Conservation (phyloP, 2,888 invertebrate species). For the Pachliopta kotzebuea region DNA sequence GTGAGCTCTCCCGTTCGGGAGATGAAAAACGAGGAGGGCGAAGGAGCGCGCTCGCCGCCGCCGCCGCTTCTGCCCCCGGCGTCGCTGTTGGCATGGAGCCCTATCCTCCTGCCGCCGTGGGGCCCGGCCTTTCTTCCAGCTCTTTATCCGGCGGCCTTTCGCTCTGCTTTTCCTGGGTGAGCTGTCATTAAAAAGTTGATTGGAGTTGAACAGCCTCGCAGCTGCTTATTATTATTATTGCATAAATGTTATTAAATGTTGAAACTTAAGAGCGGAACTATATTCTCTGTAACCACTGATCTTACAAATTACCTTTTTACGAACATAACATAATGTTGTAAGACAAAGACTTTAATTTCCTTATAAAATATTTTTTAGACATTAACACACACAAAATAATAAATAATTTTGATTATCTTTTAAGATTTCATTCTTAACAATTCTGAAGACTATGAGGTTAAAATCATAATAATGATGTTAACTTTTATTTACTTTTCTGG, state of each 20-base stretch:
- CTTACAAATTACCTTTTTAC: background rate
- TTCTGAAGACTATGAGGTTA: too few species aligned
- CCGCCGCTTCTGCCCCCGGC: conserved; percentile 76
- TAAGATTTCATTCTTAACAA: too few species aligned
- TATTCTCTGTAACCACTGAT: background rate
- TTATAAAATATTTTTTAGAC: too few species aligned
- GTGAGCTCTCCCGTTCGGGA: conserved; percentile 76
- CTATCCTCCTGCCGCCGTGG: conserved; percentile 87
- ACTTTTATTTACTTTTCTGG: too few species aligned
- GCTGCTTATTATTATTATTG: background rate
- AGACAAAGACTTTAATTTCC: too few species aligned
- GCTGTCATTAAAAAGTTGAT: conserved; percentile 47
- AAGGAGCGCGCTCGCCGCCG: conserved; percentile 65
- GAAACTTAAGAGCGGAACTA: background rate
- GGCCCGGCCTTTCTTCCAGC: conserved; percentile 86
- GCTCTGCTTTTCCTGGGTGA: conserved; percentile 88
- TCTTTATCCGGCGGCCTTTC: conserved; percentile 85
- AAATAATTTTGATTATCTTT: too few species aligned
- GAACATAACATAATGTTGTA: too few species aligned
- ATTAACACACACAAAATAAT: too few species aligned
- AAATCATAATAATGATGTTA: too few species aligned
- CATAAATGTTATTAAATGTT: background rate
- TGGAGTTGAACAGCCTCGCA: background rate
- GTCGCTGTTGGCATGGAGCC: conserved; percentile 88
- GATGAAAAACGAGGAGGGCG: conserved; percentile 77